phyloP scores from a whole-genome alignment of 2,113 vertebrate genomes.

The Lasiurus borealis region DNA sequence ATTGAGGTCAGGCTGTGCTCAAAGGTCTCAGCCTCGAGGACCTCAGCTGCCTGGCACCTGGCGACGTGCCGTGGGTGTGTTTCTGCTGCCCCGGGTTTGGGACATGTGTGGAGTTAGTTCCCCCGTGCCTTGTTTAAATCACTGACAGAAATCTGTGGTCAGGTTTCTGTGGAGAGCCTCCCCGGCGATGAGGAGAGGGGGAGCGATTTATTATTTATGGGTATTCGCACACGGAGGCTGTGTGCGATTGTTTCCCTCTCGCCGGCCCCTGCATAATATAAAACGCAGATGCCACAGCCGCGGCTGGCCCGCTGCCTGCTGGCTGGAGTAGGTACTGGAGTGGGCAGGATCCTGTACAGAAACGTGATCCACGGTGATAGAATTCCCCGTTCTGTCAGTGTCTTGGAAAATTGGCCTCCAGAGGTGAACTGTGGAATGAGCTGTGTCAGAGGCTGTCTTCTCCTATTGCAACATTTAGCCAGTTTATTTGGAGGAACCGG shows the following conservation, averaged over 20 bases:
- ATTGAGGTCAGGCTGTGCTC: not conserved
- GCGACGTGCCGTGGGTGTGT: not conserved
- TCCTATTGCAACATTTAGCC: not conserved
- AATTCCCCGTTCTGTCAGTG: not conserved
- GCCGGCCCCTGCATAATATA: accelerated
- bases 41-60: not conserved
- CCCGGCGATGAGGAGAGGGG: not conserved
- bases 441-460: not conserved
- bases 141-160: not conserved
- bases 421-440: not conserved
- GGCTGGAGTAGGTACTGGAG: not conserved
- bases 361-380: not conserved
- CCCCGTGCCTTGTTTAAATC: not conserved
- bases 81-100: not conserved
- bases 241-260: not conserved
- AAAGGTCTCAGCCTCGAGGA: not conserved
- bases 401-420: not conserved
- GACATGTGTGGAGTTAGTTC: not conserved
- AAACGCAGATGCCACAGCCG: not conserved
- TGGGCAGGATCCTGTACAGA: not conserved
- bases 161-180: slow-evolving; percentile 13
- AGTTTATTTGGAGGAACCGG: not conserved
- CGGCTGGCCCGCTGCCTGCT: not conserved
- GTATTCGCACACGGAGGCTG: not conserved
- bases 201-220: not conserved